Base-by-base conservation (phyloP, 37 sponge, comb jelly and placozoan genomes). In the Trichoplax adhaerens region DNA sequence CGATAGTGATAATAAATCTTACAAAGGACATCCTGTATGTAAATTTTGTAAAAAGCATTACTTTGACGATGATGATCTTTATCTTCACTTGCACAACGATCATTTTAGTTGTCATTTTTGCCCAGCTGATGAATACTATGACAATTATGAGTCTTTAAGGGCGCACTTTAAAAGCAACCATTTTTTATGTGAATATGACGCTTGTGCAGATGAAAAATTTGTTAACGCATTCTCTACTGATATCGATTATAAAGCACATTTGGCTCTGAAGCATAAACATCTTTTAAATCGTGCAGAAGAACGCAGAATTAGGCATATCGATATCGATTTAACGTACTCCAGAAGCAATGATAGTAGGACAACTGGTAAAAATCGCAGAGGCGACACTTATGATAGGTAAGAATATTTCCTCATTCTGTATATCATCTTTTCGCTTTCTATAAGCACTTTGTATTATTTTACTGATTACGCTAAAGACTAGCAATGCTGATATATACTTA, bases 101-200 rank as follows among this genome's bases (percentile, higher is more conserved):
- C 95, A 94, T 71, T 90, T 90, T 57, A 89, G 88, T 84, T 94
- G 95, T 53, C 87, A 89, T 64, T 72, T 94, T 48, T 94, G 95
- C 68, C 90, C 89, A 69, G 71, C 69, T 50, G 80, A 86, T 56
- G 83, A 86, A 61, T 94, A 83, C 77, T 94, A 82, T 56, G 46
- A 48, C 0, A 66, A 74, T 62, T 83, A 81, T 56, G 67, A 48
- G 0, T 60, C 60, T 52, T 81, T 94, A 1, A 62, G 76, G 0
- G 66, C 54, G 6, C 95, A 94, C 66, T 94, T 87, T 56, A 77
- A 65, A 49, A 57, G 58, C n/a, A 81, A 76, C 1, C 95, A 94
- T 75, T 94, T 65, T 68, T 75, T 94, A n/a, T 94, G 95, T 72
- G 85, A 83, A 56, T 68, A 78, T 63, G 95, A 85, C 0, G 53